Percentiles rank a stretch among this genome's conserved stretches.
Conservation (phyloP, 2,113 vertebrate species). For the Cranoglanis bouderius region DNA sequence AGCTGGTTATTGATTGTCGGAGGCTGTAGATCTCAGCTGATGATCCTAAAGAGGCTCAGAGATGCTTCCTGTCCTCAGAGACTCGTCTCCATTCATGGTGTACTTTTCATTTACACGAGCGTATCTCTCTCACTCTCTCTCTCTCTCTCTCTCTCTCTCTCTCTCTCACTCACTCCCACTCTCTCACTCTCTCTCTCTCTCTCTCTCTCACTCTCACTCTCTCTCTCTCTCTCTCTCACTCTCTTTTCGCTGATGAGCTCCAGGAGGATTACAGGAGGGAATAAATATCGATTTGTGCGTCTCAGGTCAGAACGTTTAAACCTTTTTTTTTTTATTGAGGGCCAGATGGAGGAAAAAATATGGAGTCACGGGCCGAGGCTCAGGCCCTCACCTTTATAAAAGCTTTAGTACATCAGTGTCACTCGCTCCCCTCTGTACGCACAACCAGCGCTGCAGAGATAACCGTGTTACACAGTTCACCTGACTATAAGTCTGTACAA, state of each 20-base stretch:
- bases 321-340: not conserved
- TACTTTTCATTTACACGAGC: slow-evolving; percentile 35
- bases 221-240: not conserved
- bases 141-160: not conserved
- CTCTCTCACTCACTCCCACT: too few relatives aligned
- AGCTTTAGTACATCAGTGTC: not conserved
- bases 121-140: slow-evolving; percentile 8
- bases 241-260: slow-evolving; percentile 6
- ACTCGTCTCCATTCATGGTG: slow-evolving; percentile 39
- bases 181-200: not conserved
- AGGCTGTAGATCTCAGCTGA: slow-evolving; percentile 34
- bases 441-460: not conserved
- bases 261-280: not conserved
- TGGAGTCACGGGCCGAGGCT: not conserved
- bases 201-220: not conserved
- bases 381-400: not conserved
- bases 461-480: not conserved
- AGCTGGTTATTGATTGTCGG: slow-evolving; percentile 41
- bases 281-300: slow-evolving; percentile 42
- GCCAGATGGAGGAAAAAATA: not conserved
- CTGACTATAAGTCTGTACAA: not conserved
- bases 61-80: slow-evolving; percentile 34
- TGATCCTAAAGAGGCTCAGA: slow-evolving; percentile 45
- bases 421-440: not conserved
- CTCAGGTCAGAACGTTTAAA: slow-evolving; percentile 42